Evolutionary conservation across 2,113 vertebrate genomes (phyloP).

Genomic region (Oncorhynchus gorbuscha): DNA sequence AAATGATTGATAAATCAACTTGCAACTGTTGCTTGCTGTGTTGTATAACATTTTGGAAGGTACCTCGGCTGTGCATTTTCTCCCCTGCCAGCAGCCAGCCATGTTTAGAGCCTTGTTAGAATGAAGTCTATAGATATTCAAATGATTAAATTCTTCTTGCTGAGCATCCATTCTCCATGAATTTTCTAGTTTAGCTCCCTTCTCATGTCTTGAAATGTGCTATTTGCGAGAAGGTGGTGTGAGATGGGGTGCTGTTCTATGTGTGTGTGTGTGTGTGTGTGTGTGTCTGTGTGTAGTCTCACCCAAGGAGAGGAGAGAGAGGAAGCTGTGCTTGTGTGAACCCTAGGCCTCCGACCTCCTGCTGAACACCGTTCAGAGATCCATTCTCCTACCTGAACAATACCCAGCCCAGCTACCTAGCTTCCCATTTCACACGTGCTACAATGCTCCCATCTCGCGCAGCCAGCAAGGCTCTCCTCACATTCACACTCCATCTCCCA

Average conservation of each 20-base stretch:
- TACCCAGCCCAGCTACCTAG: not conserved
- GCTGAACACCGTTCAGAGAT: slow-evolving; percentile 29
- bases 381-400: slow-evolving; percentile 28
- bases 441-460: slow-evolving; percentile 13
- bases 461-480: not conserved
- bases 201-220: slow-evolving; percentile 26
- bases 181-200: slow-evolving; percentile 23
- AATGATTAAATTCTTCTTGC: slow-evolving; percentile 45
- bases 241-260: no score
- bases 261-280: not conserved
- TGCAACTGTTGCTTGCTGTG: not conserved
- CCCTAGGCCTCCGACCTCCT: slow-evolving; percentile 34
- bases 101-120: slow-evolving; percentile 31
- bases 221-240: slow-evolving; percentile 30
- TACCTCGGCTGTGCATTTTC: not conserved
- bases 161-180: slow-evolving; percentile 23
- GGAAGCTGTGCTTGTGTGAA: slow-evolving; percentile 16
- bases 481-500: not conserved
- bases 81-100: slow-evolving; percentile 30
- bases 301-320: not conserved
- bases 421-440: slow-evolving; percentile 21
- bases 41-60: not conserved
- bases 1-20: not conserved
- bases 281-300: not conserved
- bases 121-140: slow-evolving; percentile 48